Evolutionary conservation across 1,140 invertebrate genomes (phyloP), one percentile per base, ranked within the genome.

Genomic region (Tetragnatha versicolor): DNA sequence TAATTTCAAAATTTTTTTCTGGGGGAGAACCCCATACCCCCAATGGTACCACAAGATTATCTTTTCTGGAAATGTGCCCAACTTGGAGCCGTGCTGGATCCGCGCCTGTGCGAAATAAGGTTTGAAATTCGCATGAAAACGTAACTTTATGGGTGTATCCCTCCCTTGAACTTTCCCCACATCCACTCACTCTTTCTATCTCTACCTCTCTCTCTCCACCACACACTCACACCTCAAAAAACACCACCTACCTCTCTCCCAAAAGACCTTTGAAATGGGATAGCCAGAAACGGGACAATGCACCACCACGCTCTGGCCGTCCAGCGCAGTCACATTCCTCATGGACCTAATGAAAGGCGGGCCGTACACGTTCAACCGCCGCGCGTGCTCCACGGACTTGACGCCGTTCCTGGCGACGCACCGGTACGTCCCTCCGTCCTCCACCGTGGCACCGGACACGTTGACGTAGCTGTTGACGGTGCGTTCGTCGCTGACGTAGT

Each of bases 251-350:
- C 93, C 93, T 89, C 93, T 91, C 85, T 94, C 93, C 95, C 95
- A 97, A 9, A 89, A 91, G 80, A 97, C 93, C 49, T 91, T 90
- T 83, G 92, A 90, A 77, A 97, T 94, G 4, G 95, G 95, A 87
- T 94, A 96, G 37, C 96, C 96, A 49, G 94, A 94, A n/a, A 95
- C 95, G 60, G 94, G 94, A 86, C 95, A 97, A 86, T 94, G 93
- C 83, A 98, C 92, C 81, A 92, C 88, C 80, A 96, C 89, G 85
- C 92, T 91, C 83, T 91, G 91, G 63, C 94, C 94, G 37, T 95
- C 94, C 14, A 96, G 92, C 0, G 94, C 94, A 7, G 93, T 94
- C 35, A 96, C 91, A 87, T 95, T 95, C 25, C 91, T 91, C 94
- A 97, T 96, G 82, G 92, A 90, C 69, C 94, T 88, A 75, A 98